Evolutionary conservation across 2,113 vertebrate species (phyloP), one percentile per base, ranked within the genome.

Genomic region (Turnix velox): DNA sequence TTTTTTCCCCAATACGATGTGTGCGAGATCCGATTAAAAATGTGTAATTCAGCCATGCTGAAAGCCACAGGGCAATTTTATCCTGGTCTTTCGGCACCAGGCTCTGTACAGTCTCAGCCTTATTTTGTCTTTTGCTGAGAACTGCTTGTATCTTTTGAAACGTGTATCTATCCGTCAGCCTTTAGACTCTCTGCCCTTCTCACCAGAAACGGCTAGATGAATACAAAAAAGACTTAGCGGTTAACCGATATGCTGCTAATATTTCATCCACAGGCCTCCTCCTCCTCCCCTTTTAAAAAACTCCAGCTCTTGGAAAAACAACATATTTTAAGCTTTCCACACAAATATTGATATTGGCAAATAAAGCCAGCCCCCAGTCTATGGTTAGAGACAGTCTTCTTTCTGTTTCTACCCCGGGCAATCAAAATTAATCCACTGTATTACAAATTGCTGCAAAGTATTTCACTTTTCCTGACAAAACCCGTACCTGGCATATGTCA

Each of bases 331-430:
- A 97, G 93, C 87, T 96, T 97, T 97, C 96, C 96, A 97, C 94
- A 46, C 87, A 97, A 98, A 98, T 98, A 97, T 97, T 97, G 96
- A 89, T 94, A 95, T 97, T 97, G 97, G 97, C 97, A 95, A 97
- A 96, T 87, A 92, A 94, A 94, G 35, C 46, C 78, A 92, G 72
- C 84, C 89, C 91, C 74, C 76, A 58, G 85, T 63, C 75, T 88
- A 77, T 42, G 71, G 91, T 63, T 57, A 67, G 79, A 94, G 95
- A 97, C 96, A 97, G 93, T 90, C 82, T 68, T 88, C 79, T 94
- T 96, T 96, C 88, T 97, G 97, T 98, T 95, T 93, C 87, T 24
- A 69, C 40, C 27, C 57, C 14, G 59, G 77, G 96, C 90, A 77
- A 93, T 93, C 73, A 83, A 93, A 81, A 96, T 93, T 88, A 94